A percentile compares a stretch with the other conserved stretches of the same genome.
phyloP scores from a whole-genome alignment of 2,113 vertebrate genomes.

The Osmerus mordax region DNA sequence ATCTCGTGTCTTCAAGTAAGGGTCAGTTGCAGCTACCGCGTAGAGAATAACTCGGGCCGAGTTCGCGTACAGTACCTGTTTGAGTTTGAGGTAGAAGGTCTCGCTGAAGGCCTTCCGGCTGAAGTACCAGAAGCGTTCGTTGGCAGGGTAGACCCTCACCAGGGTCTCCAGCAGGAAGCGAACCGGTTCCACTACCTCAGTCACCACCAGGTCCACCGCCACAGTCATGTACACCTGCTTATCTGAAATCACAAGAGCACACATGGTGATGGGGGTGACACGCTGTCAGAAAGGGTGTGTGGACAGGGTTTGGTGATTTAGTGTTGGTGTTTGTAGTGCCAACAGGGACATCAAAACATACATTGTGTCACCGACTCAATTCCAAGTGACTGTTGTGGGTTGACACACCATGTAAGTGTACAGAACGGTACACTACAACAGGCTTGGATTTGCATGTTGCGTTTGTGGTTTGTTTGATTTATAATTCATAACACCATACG shows the following conservation, averaged over 20 bases:
- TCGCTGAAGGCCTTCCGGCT: slow-evolving; percentile 95
- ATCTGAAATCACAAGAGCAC: slow-evolving; percentile 68
- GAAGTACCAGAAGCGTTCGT: slow-evolving; percentile 98
- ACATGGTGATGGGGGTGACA: neutral
- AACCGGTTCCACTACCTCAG: slow-evolving; percentile 91
- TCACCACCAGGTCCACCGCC: slow-evolving; percentile 95
- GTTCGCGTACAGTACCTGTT: slow-evolving; percentile 76
- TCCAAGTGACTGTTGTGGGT: neutral
- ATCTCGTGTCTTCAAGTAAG: no score
- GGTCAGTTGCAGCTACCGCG: no score
- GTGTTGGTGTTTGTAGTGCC: neutral
- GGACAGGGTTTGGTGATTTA: neutral
- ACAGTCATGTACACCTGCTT: slow-evolving; percentile 94
- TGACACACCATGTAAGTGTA: neutral
- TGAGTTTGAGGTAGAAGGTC: slow-evolving; percentile 91
- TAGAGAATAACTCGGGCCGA: no score
- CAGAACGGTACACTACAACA: neutral
- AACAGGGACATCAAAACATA: neutral
- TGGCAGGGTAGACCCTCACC: slow-evolving; percentile 89
- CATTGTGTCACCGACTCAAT: neutral
- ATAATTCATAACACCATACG: no score
- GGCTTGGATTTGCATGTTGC: neutral
- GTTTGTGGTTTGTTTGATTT: neutral
- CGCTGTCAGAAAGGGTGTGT: no score
- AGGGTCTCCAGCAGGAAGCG: slow-evolving; percentile 89